Conservation (phyloP, 2,113 vertebrate species). For the Myrmophylax atrothorax region DNA sequence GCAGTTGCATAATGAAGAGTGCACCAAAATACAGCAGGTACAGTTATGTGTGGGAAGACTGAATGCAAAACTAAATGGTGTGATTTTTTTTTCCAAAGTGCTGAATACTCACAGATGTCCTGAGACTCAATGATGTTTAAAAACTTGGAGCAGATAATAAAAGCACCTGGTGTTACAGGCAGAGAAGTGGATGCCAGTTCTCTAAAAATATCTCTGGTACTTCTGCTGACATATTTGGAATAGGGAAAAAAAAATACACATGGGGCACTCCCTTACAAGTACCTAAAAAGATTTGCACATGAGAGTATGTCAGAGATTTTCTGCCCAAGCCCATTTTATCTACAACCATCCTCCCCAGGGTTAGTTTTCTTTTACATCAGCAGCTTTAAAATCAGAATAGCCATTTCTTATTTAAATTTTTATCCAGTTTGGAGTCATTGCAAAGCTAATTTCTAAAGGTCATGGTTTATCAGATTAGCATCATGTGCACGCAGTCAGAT, state of each 20-base stretch:
- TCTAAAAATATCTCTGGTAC: background rate
- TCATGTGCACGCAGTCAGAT: background rate
- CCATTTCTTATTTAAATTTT: background rate
- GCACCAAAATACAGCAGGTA: conserved; percentile 4
- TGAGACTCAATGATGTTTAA: background rate
- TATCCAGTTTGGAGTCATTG: background rate
- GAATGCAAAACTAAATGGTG: background rate
- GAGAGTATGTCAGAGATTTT: background rate
- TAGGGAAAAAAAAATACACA: background rate
- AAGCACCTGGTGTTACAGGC: background rate
- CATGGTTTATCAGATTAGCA: background rate
- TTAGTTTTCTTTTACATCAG: background rate
- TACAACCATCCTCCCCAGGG: background rate
- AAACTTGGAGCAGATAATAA: background rate
- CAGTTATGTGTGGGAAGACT: background rate
- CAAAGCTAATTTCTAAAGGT: conserved; percentile 8
- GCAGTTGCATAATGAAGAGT: background rate
- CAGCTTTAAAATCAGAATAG: background rate
- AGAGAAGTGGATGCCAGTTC: background rate
- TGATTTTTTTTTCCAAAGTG: background rate
- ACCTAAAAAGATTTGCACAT: background rate
- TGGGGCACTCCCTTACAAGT: background rate
- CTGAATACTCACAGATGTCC: background rate
- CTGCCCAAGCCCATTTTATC: background rate
- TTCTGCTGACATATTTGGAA: background rate